Base-by-base conservation (phyloP, 2,888 invertebrate genomes). In the Loripinus fragilis region DNA sequence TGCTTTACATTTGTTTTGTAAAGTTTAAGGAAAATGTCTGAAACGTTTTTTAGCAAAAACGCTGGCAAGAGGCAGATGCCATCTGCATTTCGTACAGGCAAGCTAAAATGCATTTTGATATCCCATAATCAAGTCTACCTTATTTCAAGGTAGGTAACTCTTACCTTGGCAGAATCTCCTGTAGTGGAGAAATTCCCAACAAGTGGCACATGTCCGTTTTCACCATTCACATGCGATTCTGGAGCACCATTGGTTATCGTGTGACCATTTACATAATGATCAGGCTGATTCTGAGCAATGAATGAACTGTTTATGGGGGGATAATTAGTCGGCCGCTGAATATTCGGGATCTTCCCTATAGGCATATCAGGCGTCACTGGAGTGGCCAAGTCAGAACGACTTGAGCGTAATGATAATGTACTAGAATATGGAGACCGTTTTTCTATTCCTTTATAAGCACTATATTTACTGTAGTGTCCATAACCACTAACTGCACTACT, bases 401-500 rank as follows among this genome's bases (percentile, higher is more conserved):
- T 83, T 50, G 85, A 86, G 50, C 85, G 85, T 71, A 90, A 76
- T n/a, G 90, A 90, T 23, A 87, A 85, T 33, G 87, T 87, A 79
- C 91, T 91, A 65, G 90, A 90, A 74, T 86, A 90, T 0, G 91
- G 90, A 1, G 91, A 90, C 17, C 90, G 81, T 80, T 87, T 89
- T 73, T 90, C 88, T 71, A 89, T 89, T 83, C 87, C 88, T 80
- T 88, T 90, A 74, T 89, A 89, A 15, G 88, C 86, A 74, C 85
- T 87, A 74, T 91, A 90, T 71, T 86, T 82, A 71, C 88, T 88
- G 76, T 92, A 92, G 68, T 86, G 86, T 66, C 91, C 90, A 83
- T 92, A 92, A 20, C 92, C 92, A 81, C 91, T 91, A 23, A 91
- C 89, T 2, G 90, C 90, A 85, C 91, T 91, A 77, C 91, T 90